These are phyloP conservation scores for Volucella inanis DNA, from an alignment of 2,888 invertebrate genomes.

Conservation along the genomic window DNA sequence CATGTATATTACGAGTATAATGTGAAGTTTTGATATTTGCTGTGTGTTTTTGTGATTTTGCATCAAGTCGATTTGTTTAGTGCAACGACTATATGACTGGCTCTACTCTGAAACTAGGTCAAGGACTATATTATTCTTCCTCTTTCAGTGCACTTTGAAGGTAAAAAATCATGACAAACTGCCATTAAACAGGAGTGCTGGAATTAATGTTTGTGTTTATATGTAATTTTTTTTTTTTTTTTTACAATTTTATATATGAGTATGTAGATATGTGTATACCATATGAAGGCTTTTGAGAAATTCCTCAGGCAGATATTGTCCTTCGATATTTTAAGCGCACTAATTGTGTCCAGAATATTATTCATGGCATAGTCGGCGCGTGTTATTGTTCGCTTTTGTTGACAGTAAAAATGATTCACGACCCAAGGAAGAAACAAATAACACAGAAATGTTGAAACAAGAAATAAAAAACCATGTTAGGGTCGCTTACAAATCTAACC, in stretches of 20 bases:
- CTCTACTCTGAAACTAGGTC: constrained; percentile 26
- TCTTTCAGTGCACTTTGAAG: constrained; percentile 1
- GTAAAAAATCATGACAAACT: constrained; percentile 63
- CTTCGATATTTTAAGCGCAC: constrained; percentile 57
- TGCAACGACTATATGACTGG: constrained; percentile 16
- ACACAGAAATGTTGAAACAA: not conserved
- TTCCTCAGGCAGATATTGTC: constrained; percentile 58
- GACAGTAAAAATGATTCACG: constrained; percentile 61
- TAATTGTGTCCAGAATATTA: constrained; percentile 70
- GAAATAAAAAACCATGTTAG: constrained; percentile 14
- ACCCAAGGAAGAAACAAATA: not conserved
- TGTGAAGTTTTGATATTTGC: constrained; percentile 19
- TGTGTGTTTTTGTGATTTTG: not conserved
- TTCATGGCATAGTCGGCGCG: constrained; percentile 48
- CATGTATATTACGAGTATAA: constrained; percentile 28
- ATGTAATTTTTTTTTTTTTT: constrained; percentile 22
- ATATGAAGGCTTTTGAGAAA: constrained; percentile 56
- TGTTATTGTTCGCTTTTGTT: constrained; percentile 51
- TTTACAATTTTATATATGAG: constrained; percentile 42
- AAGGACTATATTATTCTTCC: constrained; percentile 16
- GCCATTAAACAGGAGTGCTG: constrained; percentile 42
- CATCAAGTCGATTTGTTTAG: constrained; percentile 22
- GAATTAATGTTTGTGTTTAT: constrained; percentile 12
- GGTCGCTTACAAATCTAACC: constrained; percentile 27
- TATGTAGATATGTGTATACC: too few species aligned